A percentile compares a stretch with the other conserved stretches of the same genome.
Conservation (phyloP, 2,888 invertebrate genomes). For the Nomada ruficornis region DNA sequence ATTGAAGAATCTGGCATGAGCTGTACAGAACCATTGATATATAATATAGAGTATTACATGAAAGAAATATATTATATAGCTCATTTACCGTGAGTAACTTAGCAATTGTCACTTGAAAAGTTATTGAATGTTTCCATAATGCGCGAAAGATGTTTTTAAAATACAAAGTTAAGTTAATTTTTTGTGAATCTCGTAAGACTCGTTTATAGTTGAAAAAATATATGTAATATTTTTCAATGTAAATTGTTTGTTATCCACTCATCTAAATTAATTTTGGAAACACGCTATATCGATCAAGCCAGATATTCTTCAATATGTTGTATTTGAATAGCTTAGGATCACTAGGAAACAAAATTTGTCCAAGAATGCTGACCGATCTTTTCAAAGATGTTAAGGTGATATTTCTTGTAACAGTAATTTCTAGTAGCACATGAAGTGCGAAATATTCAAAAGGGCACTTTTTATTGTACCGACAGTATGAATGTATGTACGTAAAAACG, state of each 20-base stretch:
- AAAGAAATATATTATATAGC: conserved; percentile 39
- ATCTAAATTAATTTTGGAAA: conserved; percentile 34
- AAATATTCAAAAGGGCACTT: conserved; percentile 62
- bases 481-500: conserved; percentile 73
- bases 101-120: conserved; percentile 23
- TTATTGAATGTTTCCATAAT: conserved; percentile 43
- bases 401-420: conserved; percentile 69
- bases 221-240: conserved; percentile 56
- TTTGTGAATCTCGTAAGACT: conserved; percentile 39
- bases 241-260: conserved; percentile 59
- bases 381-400: conserved; percentile 64
- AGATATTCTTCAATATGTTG: conserved; percentile 68
- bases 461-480: conserved; percentile 71
- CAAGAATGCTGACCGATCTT: conserved; percentile 62
- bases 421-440: conserved; percentile 67
- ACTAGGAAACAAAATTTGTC: conserved; percentile 62
- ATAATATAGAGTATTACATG: conserved; percentile 37
- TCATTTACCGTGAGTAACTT: conserved; percentile 53
- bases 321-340: conserved; percentile 65
- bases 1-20: conserved; percentile 63
- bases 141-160: conserved; percentile 40
- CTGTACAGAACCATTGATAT: conserved; percentile 61
- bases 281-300: conserved; percentile 59
- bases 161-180: conserved; percentile 49
- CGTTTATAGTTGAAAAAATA: conserved; percentile 54